phyloP scores from a whole-genome alignment of 2,888 invertebrate genomes.

The Mantis religiosa region DNA sequence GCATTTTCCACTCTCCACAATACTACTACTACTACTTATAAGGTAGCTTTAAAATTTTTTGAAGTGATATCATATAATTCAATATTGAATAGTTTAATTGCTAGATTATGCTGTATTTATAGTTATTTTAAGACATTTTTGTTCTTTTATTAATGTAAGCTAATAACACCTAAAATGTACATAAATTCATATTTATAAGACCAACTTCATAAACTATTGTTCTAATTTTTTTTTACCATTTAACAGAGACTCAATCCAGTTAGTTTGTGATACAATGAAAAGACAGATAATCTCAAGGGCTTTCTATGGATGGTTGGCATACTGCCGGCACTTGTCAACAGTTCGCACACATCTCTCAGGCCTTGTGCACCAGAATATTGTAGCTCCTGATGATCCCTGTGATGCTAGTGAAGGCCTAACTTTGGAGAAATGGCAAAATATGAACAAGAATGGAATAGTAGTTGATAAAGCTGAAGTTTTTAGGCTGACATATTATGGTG shows the following conservation, averaged over 20 bases:
- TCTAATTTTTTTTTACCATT: neutral
- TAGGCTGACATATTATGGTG: slow-evolving; percentile 81
- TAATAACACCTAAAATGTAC: neutral
- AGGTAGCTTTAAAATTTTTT: too few relatives aligned
- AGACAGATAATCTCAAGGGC: slow-evolving; percentile 92
- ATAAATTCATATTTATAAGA: neutral
- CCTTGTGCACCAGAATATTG: slow-evolving; percentile 71
- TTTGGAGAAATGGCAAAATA: slow-evolving; percentile 66
- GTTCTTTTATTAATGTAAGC: too few relatives aligned
- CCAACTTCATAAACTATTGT: neutral
- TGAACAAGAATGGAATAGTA: slow-evolving; percentile 53
- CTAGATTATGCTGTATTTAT: too few relatives aligned
- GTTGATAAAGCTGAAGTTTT: slow-evolving; percentile 69
- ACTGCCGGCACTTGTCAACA: slow-evolving; percentile 87
- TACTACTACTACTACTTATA: too few relatives aligned
- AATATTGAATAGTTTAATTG: too few relatives aligned
- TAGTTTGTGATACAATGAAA: slow-evolving; percentile 92
- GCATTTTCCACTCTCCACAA: too few relatives aligned
- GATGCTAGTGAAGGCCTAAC: slow-evolving; percentile 58
- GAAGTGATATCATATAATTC: too few relatives aligned
- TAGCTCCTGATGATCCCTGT: slow-evolving; percentile 43
- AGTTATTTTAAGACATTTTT: too few relatives aligned
- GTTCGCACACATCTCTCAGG: slow-evolving; percentile 89
- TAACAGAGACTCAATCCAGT: slow-evolving; percentile 53
- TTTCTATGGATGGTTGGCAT: slow-evolving; percentile 94